phyloP scores from a whole-genome alignment of 2,888 invertebrate species.

The Andrena fulva region DNA sequence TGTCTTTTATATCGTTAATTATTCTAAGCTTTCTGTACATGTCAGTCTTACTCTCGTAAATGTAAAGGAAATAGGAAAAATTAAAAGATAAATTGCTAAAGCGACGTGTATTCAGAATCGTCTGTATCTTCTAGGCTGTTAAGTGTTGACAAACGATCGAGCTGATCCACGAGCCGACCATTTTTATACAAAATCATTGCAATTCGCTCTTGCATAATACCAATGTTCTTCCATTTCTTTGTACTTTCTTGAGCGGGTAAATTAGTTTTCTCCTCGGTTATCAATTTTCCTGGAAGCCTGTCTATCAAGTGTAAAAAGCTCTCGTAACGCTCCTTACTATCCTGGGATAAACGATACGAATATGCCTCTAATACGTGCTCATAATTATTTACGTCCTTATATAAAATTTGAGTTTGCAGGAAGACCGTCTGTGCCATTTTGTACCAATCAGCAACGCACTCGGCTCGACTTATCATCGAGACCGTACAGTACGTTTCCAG shows the following conservation, averaged over 20 bases:
- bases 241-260: slow-evolving; percentile 74
- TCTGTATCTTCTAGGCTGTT: slow-evolving; percentile 61
- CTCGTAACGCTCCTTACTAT: slow-evolving; percentile 80
- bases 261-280: slow-evolving; percentile 70
- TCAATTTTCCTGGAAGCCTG: slow-evolving; percentile 74
- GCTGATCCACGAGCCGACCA: slow-evolving; percentile 72
- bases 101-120: slow-evolving; percentile 66
- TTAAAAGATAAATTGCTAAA: slow-evolving; percentile 25
- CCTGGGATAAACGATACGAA: slow-evolving; percentile 80
- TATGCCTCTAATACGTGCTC: slow-evolving; percentile 86
- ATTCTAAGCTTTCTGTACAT: slow-evolving; percentile 26
- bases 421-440: slow-evolving; percentile 95
- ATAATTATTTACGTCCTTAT: slow-evolving; percentile 89
- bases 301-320: slow-evolving; percentile 75
- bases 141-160: slow-evolving; percentile 69
- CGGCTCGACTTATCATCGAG: slow-evolving; percentile 91
- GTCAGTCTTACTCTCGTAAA: slow-evolving; percentile 52
- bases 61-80: slow-evolving; percentile 23
- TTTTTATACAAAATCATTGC: slow-evolving; percentile 76
- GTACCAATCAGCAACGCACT: slow-evolving; percentile 94
- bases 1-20: slow-evolving; percentile 1
- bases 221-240: slow-evolving; percentile 79
- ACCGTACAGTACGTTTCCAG: slow-evolving; percentile 90
- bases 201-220: slow-evolving; percentile 78
- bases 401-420: slow-evolving; percentile 92